phyloP scores from a whole-genome alignment of 2,113 vertebrate species.

The Protomyctophum bolini region DNA sequence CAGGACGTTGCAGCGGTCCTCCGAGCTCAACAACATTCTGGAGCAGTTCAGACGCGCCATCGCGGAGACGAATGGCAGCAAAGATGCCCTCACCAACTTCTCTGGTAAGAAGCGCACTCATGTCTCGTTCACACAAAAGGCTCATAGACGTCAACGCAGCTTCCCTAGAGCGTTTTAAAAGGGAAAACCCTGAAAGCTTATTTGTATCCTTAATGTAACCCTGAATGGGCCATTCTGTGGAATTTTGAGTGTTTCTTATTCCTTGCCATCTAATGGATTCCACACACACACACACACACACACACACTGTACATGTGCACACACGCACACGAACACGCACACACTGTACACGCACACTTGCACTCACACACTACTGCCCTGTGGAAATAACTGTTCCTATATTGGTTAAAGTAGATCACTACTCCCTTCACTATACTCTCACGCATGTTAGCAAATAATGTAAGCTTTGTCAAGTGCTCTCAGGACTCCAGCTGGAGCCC shows the following conservation, averaged over 20 bases:
- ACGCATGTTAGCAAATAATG: no score
- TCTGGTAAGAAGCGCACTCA: slow-evolving; percentile 77
- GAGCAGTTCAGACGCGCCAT: slow-evolving; percentile 92
- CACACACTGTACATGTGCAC: not conserved
- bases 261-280: no score
- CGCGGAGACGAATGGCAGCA: slow-evolving; percentile 92
- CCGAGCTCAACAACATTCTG: slow-evolving; percentile 91
- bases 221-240: no score
- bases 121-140: not conserved
- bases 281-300: not conserved
- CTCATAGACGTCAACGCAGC: not conserved
- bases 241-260: no score
- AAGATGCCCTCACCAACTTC: slow-evolving; percentile 87
- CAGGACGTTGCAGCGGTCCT: slow-evolving; percentile 93
- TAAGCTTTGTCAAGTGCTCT: no score
- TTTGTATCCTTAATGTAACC: no score
- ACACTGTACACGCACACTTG: not conserved
- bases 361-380: not conserved
- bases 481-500: no score
- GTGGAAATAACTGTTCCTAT: no score
- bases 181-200: no score
- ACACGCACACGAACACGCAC: not conserved
- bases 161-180: not conserved
- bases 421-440: no score
- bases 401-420: no score